Base-by-base conservation (phyloP, 2,113 vertebrate species). In the Odocoileus hemionus region DNA sequence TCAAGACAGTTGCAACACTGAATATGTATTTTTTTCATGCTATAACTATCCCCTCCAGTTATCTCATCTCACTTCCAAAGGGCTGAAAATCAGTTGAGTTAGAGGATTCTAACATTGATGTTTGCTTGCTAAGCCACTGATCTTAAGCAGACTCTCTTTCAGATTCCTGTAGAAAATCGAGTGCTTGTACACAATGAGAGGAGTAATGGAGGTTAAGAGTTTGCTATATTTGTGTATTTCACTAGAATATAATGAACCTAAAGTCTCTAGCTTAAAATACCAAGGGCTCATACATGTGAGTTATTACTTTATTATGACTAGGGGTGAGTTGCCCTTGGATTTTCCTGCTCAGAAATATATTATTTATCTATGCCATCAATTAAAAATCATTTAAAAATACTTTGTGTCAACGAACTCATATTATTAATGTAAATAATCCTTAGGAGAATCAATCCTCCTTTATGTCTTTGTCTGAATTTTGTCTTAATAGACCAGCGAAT, bases 371-470 rank as follows among this genome's bases (percentile, higher is more conserved):
- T 23, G 26, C 23, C 12, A 91, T n/a, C 25, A 82, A 57, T 57
- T 86, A 64, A 80, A 96, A 97, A 93, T 74, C 55, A 91, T 79
- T 84, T 58, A 55, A 64, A 76, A 88, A 47, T 45, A 79, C 26
- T 45, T 54, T 30, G 26, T 64, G 26, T 92, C 87, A 91, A 94
- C 6, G 28, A 86, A 67, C 10, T 89, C 47, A 23, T 88, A 39
- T 43, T 8, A 45, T 79, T 86, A 92, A 86, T 16, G 2, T 25
- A 92, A 95, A 88, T 50, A 36, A 43, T 82, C 3, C 79, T 86
- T 76, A 39, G 88, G 30, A 83, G 15, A 12, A 36, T 50, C 36
- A 76, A 60, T 45, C 5, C 36, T 91, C 61, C 90, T n/a, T 89
- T 58, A 87, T 17, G 76, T 28, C 50, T 97, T 86, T 82, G 47